Percentiles rank a stretch among this genome's conserved stretches.
phyloP scores from a whole-genome alignment of 1,140 invertebrate genomes.

The Ctenoplectra terminalis region DNA sequence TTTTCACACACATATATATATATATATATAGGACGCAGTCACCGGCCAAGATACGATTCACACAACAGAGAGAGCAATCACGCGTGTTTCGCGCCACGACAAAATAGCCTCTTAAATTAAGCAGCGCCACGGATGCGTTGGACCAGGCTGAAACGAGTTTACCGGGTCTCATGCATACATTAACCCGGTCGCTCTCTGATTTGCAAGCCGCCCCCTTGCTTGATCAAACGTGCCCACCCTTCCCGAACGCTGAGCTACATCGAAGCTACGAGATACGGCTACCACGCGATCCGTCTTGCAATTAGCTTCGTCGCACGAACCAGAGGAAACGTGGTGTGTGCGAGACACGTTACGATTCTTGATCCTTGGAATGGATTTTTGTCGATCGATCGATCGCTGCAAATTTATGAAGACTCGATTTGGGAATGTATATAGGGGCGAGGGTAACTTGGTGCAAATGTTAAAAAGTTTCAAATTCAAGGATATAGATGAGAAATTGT shows the following conservation, averaged over 20 bases:
- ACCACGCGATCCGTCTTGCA: slow-evolving; percentile 32
- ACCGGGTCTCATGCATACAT: slow-evolving; percentile 62
- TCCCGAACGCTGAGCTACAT: slow-evolving; percentile 17
- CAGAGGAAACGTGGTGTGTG: background rate
- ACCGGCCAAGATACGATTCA: background rate
- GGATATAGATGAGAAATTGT: background rate
- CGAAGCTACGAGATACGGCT: slow-evolving; percentile 8
- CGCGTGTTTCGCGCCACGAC: slow-evolving; percentile 50
- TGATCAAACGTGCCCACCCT: slow-evolving; percentile 31
- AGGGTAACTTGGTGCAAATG: too few relatives aligned
- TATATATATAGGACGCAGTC: background rate
- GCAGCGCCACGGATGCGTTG: slow-evolving; percentile 45
- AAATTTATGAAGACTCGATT: background rate
- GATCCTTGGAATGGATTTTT: background rate
- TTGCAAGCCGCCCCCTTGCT: slow-evolving; percentile 33
- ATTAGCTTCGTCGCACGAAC: background rate
- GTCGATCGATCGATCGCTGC: background rate
- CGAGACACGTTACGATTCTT: background rate
- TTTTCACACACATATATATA: too few relatives aligned
- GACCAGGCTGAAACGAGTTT: slow-evolving; percentile 59
- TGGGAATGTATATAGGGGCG: background rate
- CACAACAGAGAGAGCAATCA: slow-evolving; percentile 35
- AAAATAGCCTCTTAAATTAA: slow-evolving; percentile 64
- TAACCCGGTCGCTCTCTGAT: slow-evolving; percentile 54
- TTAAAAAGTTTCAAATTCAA: background rate